A percentile compares a stretch with the other conserved stretches of the same genome.
Conservation (phyloP, 2,888 invertebrate species). For the Tuta absoluta region DNA sequence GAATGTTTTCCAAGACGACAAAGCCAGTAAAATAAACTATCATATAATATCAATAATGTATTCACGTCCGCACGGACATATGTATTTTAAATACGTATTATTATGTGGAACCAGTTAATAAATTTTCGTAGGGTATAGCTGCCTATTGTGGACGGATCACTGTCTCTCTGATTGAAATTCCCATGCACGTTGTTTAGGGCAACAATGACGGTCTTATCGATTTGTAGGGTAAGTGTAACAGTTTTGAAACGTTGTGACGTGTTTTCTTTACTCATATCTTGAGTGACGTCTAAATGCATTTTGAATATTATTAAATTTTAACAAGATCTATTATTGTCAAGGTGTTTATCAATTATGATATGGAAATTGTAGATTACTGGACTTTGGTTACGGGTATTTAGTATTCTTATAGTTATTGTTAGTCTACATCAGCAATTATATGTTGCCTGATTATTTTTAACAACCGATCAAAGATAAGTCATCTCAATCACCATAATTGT, state of each 20-base stretch:
- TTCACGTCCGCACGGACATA: conserved; percentile 72
- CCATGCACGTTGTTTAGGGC: conserved; percentile 59
- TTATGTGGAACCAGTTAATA: conserved; percentile 71
- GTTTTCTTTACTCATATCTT: conserved; percentile 57
- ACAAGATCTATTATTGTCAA: conserved; percentile 15
- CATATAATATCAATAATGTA: conserved; percentile 81
- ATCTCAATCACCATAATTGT: background rate
- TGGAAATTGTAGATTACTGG: background rate
- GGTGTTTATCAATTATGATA: conserved; percentile 62
- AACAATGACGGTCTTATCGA: conserved; percentile 64
- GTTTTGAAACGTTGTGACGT: conserved; percentile 69
- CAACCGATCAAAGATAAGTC: too few species aligned
- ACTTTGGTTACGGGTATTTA: background rate
- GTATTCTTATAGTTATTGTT: background rate
- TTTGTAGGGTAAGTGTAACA: conserved; percentile 63
- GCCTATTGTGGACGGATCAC: conserved; percentile 48
- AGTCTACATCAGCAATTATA: background rate
- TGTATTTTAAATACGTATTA: conserved; percentile 80
- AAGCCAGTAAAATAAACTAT: conserved; percentile 76
- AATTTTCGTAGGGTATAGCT: conserved; percentile 54
- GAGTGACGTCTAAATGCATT: conserved; percentile 60
- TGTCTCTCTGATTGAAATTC: conserved; percentile 68
- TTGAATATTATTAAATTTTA: conserved; percentile 26
- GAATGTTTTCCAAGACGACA: conserved; percentile 59
- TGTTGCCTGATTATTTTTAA: background rate